Conservation (phyloP, 2,888 invertebrate species). For the Pandemis corylana region DNA sequence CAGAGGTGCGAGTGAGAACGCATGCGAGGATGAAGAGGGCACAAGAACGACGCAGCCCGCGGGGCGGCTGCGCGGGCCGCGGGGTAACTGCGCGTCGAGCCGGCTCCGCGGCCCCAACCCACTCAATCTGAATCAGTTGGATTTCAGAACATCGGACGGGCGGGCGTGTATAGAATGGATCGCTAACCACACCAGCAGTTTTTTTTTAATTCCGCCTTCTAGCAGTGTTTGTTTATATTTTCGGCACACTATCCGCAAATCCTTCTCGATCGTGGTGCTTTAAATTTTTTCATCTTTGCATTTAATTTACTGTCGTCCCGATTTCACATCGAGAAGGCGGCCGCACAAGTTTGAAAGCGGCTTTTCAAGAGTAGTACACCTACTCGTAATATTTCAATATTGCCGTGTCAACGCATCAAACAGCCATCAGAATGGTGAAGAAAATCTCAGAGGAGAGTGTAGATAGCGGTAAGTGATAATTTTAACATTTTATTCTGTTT, state of each 20-base stretch:
- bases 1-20: slow-evolving; percentile 71
- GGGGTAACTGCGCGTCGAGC: slow-evolving; percentile 61
- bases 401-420: slow-evolving; percentile 74
- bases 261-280: slow-evolving; percentile 83
- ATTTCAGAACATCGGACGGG: slow-evolving; percentile 84
- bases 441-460: slow-evolving; percentile 85
- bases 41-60: slow-evolving; percentile 61
- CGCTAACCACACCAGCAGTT: slow-evolving; percentile 85
- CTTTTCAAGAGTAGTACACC: slow-evolving; percentile 81
- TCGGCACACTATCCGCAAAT: slow-evolving; percentile 77
- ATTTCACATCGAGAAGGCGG: slow-evolving; percentile 84
- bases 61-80: slow-evolving; percentile 50
- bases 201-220: slow-evolving; percentile 86
- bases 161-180: slow-evolving; percentile 85
- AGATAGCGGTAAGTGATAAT: slow-evolving; percentile 78
- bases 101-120: slow-evolving; percentile 61
- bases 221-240: slow-evolving; percentile 83
- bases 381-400: slow-evolving; percentile 77
- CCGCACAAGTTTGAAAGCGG: slow-evolving; percentile 84
- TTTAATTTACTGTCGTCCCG: slow-evolving; percentile 75
- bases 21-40: slow-evolving; percentile 73
- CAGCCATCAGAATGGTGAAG: slow-evolving; percentile 81
- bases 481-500: slow-evolving; percentile 44
- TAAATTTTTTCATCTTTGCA: slow-evolving; percentile 66
- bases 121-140: slow-evolving; percentile 69